phyloP scores from a whole-genome alignment of 1,140 invertebrate genomes.

The Drosophila teissieri region DNA sequence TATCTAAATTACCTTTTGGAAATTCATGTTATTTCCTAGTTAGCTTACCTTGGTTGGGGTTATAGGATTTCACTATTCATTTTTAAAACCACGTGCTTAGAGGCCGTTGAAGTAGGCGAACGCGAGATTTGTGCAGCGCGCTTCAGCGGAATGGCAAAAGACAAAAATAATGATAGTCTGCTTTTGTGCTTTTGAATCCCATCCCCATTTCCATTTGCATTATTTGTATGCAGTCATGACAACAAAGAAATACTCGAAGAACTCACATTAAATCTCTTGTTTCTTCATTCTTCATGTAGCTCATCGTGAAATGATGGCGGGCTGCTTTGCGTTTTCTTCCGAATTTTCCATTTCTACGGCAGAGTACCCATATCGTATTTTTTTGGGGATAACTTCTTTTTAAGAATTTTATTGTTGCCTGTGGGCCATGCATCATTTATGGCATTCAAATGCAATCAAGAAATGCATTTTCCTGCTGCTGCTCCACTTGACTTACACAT shows the following conservation, averaged over 20 bases:
- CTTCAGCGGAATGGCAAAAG: no score
- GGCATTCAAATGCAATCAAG: slow-evolving; percentile 20
- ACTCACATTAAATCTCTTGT: slow-evolving; percentile 42
- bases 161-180: background rate
- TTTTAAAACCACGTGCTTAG: background rate
- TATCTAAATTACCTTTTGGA: background rate
- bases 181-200: background rate
- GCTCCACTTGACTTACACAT: slow-evolving; percentile 39
- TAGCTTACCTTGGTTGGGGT: no score
- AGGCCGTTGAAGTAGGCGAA: no score
- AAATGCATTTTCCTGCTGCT: slow-evolving; percentile 52
- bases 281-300: slow-evolving; percentile 8
- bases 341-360: background rate
- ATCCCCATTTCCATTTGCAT: slow-evolving; percentile 17
- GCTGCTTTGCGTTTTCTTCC: slow-evolving; percentile 2
- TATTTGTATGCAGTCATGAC: slow-evolving; percentile 27
- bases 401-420: slow-evolving; percentile 40
- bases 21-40: no score
- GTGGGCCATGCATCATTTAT: slow-evolving; percentile 68
- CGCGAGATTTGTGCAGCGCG: background rate
- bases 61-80: background rate
- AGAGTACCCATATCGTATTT: slow-evolving; percentile 1
- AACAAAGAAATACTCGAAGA: slow-evolving; percentile 5
- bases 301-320: background rate
- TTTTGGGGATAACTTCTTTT: slow-evolving; percentile 19